phyloP scores from a whole-genome alignment of 2,113 vertebrate species.

The Apteryx owenii region DNA sequence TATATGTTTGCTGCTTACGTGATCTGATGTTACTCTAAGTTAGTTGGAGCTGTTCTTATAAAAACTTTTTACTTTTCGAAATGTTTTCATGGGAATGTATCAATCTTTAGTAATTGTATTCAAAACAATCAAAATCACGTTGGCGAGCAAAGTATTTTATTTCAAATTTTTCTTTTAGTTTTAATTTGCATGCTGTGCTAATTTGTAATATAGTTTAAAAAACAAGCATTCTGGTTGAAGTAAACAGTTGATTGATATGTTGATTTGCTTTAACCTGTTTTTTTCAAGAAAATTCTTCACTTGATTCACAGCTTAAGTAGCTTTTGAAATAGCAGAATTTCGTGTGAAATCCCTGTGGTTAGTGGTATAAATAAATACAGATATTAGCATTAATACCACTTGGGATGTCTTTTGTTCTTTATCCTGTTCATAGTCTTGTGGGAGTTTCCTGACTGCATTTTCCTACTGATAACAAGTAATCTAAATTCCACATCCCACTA shows the following conservation, averaged over 20 bases:
- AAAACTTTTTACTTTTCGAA: neutral
- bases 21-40: neutral
- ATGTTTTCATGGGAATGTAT: neutral
- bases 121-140: neutral
- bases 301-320: neutral
- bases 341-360: neutral
- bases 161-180: neutral
- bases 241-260: neutral
- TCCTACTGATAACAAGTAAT: neutral
- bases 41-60: neutral
- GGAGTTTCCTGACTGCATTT: neutral
- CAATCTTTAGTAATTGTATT: neutral
- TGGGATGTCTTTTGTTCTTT: neutral
- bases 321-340: neutral
- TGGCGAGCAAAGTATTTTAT: neutral
- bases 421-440: neutral
- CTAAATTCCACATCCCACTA: neutral
- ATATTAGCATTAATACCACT: neutral
- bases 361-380: neutral
- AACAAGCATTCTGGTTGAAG: neutral
- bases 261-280: neutral
- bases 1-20: neutral
- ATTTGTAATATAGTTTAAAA: neutral
- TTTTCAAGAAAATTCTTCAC: neutral
- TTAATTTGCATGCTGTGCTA: neutral